phyloP scores from a whole-genome alignment of 2,888 invertebrate genomes.

The Steromphala cineraria region DNA sequence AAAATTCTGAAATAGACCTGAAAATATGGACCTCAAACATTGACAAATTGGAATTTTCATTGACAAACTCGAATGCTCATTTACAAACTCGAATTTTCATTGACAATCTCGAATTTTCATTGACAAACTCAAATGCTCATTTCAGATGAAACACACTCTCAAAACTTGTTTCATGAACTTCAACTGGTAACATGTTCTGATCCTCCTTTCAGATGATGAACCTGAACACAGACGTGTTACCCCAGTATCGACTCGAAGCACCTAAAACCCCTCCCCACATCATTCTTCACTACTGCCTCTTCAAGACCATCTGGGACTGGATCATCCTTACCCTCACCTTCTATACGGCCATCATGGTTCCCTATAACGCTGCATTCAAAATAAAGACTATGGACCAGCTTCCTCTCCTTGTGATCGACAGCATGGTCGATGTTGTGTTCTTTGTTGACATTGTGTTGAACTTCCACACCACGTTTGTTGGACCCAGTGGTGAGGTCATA shows the following conservation, averaged over 20 bases:
- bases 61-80: no score
- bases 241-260: slow-evolving; percentile 87
- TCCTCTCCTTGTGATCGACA: slow-evolving; percentile 77
- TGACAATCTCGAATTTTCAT: not conserved
- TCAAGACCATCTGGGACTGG: slow-evolving; percentile 99
- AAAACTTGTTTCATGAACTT: no score
- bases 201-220: slow-evolving; percentile 88
- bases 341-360: slow-evolving; percentile 99
- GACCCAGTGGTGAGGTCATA: slow-evolving; percentile 88
- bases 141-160: no score
- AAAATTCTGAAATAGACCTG: no score
- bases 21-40: no score
- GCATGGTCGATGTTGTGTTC: slow-evolving; percentile 99
- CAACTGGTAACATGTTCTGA: no score
- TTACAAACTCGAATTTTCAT: no score
- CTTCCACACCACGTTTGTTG: slow-evolving; percentile 99
- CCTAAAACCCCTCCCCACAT: slow-evolving; percentile 99
- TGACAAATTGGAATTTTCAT: no score
- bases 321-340: slow-evolving; percentile 99
- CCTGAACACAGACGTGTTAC: slow-evolving; percentile 95
- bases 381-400: slow-evolving; percentile 87
- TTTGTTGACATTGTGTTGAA: slow-evolving; percentile 99
- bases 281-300: slow-evolving; percentile 99
- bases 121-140: not conserved
- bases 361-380: slow-evolving; percentile 99